phyloP scores from a whole-genome alignment of 2,888 invertebrate genomes.

The Entomobrya proxima region DNA sequence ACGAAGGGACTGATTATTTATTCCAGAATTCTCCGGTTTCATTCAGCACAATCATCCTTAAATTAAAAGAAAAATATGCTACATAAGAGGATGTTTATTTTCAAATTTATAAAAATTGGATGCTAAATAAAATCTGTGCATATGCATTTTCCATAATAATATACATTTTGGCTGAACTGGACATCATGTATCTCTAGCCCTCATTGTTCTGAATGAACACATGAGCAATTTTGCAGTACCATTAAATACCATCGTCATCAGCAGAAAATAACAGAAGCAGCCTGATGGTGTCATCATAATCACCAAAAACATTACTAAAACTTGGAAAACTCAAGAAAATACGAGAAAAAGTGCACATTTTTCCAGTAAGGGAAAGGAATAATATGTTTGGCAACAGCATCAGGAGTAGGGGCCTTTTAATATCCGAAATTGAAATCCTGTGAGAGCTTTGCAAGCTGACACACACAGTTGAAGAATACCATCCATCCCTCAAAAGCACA shows the following conservation, averaged over 20 bases:
- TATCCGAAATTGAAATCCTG: slow-evolving; percentile 62
- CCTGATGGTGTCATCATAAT: slow-evolving; percentile 46
- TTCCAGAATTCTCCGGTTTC: no score
- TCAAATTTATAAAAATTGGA: no score
- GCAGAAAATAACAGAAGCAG: neutral
- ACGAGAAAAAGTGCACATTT: neutral
- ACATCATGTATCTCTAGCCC: neutral
- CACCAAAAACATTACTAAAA: neutral
- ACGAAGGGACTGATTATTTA: no score
- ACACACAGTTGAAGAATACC: slow-evolving; percentile 47
- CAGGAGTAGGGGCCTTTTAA: slow-evolving; percentile 12
- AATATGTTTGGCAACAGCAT: neutral
- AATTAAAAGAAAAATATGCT: no score
- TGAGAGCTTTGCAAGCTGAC: slow-evolving; percentile 67
- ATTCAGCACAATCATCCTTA: neutral
- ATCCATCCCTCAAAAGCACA: slow-evolving; percentile 46
- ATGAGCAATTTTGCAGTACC: neutral
- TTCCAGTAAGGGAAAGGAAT: neutral
- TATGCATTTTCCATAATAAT: no score
- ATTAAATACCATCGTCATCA: neutral
- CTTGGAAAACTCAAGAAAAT: neutral
- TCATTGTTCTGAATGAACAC: neutral
- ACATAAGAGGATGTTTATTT: no score
- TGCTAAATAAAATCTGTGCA: no score
- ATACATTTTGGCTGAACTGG: neutral